Evolutionary conservation across 2,888 invertebrate genomes (phyloP).

Genomic region (Dolomedes plantarius): DNA sequence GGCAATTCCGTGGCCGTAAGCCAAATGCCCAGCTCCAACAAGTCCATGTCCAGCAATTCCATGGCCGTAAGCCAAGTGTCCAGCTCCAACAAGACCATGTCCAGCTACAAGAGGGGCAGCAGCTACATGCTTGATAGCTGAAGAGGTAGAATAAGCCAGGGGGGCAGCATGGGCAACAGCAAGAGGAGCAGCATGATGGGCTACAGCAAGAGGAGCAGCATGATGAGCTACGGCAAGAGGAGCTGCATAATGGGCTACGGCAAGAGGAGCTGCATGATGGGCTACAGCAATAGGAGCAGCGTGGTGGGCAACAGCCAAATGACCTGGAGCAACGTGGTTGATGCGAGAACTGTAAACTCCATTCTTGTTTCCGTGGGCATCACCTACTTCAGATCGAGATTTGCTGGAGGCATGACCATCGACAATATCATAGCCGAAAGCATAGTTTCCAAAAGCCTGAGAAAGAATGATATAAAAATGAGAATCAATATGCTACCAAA

Average conservation of each 20-base stretch:
- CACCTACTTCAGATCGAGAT: neutral
- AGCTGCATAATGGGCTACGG: neutral
- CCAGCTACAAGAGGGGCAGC: neutral
- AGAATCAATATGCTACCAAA: too few relatives aligned
- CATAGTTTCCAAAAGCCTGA: neutral
- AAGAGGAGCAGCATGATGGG: neutral
- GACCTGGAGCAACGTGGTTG: slow-evolving; percentile 1
- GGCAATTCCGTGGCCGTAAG: neutral
- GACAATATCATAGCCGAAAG: neutral
- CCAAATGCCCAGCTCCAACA: neutral
- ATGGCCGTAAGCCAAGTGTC: neutral
- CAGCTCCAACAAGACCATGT: neutral
- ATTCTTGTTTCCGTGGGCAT: neutral
- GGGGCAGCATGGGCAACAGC: too few relatives aligned
- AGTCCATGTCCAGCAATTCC: neutral
- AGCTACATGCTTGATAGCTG: neutral
- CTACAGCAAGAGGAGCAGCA: neutral
- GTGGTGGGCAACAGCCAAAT: too few relatives aligned
- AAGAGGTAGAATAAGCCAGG: neutral
- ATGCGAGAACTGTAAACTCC: neutral
- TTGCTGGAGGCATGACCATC: neutral
- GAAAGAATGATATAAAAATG: too few relatives aligned
- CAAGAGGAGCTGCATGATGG: slow-evolving; percentile 23
- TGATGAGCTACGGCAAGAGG: neutral
- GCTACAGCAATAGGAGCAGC: slow-evolving; percentile 31